Evolutionary conservation across 1,140 invertebrate species (phyloP).

Genomic region (Trichonephila clavata): DNA sequence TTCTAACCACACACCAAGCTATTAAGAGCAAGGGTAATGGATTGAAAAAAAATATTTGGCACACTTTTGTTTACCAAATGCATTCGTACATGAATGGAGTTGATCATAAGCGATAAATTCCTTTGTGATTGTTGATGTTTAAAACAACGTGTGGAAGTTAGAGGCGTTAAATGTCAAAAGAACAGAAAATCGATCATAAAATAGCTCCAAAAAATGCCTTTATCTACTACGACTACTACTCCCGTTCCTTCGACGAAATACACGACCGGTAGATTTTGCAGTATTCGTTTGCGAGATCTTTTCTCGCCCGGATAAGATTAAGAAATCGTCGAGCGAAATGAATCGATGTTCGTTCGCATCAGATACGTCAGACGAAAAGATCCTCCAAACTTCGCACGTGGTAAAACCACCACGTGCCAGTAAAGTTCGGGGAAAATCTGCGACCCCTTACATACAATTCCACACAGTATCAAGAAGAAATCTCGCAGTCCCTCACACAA

Average conservation of each 20-base stretch:
- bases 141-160: neutral
- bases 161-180: constrained; percentile 49
- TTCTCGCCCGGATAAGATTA: constrained; percentile 6
- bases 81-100: too few species aligned
- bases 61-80: too few species aligned
- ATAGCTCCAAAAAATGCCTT: constrained; percentile 36
- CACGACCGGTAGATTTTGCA: constrained; percentile 28
- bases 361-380: neutral
- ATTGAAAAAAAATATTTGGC: too few species aligned
- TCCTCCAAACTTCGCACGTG: constrained; percentile 14
- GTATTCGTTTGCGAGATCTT: neutral
- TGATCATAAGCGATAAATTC: neutral
- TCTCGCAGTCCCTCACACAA: neutral
- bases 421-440: constrained; percentile 8
- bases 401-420: constrained; percentile 22
- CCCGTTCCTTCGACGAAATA: neutral
- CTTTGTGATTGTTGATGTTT: neutral
- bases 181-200: constrained; percentile 60
- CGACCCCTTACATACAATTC: neutral
- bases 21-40: neutral
- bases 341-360: neutral
- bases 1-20: too few species aligned
- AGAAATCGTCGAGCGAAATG: neutral
- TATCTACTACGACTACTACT: constrained; percentile 9
- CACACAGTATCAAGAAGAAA: neutral